Evolutionary conservation across 2,888 invertebrate genomes (phyloP).

Genomic region (Chloroclysta siterata): DNA sequence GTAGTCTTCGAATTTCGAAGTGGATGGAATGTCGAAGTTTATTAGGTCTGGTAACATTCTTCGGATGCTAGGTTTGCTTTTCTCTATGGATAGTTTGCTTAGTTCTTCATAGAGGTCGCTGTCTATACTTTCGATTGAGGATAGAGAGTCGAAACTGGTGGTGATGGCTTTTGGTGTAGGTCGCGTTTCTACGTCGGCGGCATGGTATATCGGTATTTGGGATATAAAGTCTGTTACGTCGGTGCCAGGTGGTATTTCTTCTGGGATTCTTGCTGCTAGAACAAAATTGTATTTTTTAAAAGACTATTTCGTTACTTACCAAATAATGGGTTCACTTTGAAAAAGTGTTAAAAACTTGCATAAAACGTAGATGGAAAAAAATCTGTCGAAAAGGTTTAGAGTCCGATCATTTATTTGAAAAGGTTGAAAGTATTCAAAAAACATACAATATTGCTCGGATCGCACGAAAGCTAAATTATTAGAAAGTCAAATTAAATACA

Average conservation of each 20-base stretch:
- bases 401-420: too few relatives aligned
- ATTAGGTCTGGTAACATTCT: slow-evolving; percentile 74
- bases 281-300: not conserved
- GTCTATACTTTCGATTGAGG: slow-evolving; percentile 70
- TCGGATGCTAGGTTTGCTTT: slow-evolving; percentile 58
- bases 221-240: slow-evolving; percentile 69
- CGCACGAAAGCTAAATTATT: too few relatives aligned
- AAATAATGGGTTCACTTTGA: too few relatives aligned
- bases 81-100: slow-evolving; percentile 64
- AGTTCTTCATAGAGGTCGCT: slow-evolving; percentile 74
- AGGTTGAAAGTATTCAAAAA: too few relatives aligned
- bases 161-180: slow-evolving; percentile 51
- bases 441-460: too few relatives aligned
- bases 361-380: too few relatives aligned
- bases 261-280: slow-evolving; percentile 43
- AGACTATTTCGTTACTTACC: too few relatives aligned
- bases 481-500: too few relatives aligned
- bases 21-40: slow-evolving; percentile 72
- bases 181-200: slow-evolving; percentile 68
- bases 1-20: slow-evolving; percentile 70
- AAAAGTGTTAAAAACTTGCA: too few relatives aligned
- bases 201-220: slow-evolving; percentile 75
- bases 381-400: too few relatives aligned
- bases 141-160: slow-evolving; percentile 70
- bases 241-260: slow-evolving; percentile 37